A percentile compares a stretch with the other conserved stretches of the same genome.
Conservation (phyloP, 2,113 vertebrate genomes). For the Carassius auratus region DNA sequence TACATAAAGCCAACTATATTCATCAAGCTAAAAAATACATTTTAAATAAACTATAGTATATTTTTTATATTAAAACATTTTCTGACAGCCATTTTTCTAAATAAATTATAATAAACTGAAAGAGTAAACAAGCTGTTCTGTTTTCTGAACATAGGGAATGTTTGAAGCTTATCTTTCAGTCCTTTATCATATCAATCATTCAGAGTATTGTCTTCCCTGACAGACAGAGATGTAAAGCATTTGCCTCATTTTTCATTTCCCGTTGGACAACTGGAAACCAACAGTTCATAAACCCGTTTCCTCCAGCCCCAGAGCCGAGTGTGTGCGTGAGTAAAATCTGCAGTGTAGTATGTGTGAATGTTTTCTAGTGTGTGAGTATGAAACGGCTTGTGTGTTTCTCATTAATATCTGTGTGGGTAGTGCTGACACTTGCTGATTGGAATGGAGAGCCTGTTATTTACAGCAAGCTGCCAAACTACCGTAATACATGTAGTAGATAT, state of each 20-base stretch:
- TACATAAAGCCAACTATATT: not conserved
- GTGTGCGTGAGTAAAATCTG: not conserved
- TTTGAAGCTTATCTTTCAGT: not conserved
- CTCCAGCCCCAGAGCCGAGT: not conserved
- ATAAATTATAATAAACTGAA: not conserved
- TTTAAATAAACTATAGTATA: too few relatives aligned
- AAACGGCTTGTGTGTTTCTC: conserved; percentile 62
- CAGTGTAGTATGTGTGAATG: conserved; percentile 24
- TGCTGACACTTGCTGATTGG: conserved; percentile 65
- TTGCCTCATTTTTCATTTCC: conserved; percentile 11
- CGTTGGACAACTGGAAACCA: not conserved
- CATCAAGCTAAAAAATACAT: not conserved
- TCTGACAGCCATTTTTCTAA: not conserved
- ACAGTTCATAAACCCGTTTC: conserved; percentile 12
- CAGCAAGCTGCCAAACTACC: conserved; percentile 60
- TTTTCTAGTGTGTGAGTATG: conserved; percentile 46
- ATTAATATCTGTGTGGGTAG: conserved; percentile 68
- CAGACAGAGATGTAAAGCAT: not conserved
- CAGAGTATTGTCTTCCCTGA: not conserved
- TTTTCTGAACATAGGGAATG: not conserved
- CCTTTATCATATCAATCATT: not conserved
- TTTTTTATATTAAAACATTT: not conserved
- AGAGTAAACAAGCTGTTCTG: not conserved
- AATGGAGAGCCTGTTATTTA: conserved; percentile 62
- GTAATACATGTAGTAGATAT: conserved; percentile 49